Base-by-base conservation (phyloP, 1,140 invertebrate genomes). In the Andrena cerasifolii region DNA sequence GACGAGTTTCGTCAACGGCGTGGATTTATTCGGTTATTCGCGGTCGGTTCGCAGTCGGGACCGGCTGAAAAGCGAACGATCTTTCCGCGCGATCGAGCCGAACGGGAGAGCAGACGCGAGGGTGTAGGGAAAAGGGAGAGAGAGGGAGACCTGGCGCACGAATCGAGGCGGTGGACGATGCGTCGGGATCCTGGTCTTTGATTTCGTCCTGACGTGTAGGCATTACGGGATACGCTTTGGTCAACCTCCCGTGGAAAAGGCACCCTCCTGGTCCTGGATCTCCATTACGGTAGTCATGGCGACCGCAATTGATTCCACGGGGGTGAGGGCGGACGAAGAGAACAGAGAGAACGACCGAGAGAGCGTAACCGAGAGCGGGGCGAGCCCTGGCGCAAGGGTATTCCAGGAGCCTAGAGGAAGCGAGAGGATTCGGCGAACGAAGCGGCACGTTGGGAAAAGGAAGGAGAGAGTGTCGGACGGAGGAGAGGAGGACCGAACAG, bases 211-310 rank as follows among this genome's bases (percentile, higher is more conserved):
- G 89, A 87, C 84, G 85, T 88, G 81, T 84, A 87, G 81, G 81
- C 80, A 85, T 80, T 82, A 84, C 82, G 84, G 78, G 84, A 85
- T 84, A 84, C 83, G 87, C 88, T 90, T 90, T 90, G 90, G 90
- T 90, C 89, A 90, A 89, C 86, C 84, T 90, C 75, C 84, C 88
- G 89, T 90, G 86, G 87, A 91, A 90, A 90, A 90, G 89, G 89
- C 87, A 90, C 89, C 90, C 90, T 89, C 85, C 76, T 84, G 85
- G 83, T 86, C 83, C 87, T 87, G 88, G 88, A 90, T 91, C 89
- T 91, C 90, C 88, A 92, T 91, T 91, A 92, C 90, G 89, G 91
- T 92, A 91, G 90, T 84, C 90, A 92, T 92, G 91, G 87, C 89
- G 88, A 92, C 91, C 90, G 82, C 91, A 91, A 92, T 92, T 91